Evolutionary conservation across 2,113 vertebrate species (phyloP), one percentile per base, ranked within the genome.

Genomic region (Pteropus alecto): DNA sequence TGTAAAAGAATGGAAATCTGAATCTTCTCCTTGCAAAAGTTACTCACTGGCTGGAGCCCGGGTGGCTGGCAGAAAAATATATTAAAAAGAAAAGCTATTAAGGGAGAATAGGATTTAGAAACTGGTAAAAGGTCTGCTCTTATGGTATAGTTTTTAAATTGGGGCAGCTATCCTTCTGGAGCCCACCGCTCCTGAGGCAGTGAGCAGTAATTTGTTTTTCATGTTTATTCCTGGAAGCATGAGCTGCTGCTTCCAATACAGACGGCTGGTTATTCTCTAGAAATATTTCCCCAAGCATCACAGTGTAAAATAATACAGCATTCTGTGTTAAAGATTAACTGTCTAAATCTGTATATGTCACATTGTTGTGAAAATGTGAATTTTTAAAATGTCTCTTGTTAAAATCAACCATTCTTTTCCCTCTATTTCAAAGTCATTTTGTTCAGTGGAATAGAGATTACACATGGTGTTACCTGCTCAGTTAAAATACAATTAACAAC

Each of bases 361-460:
- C 95, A 87, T 95, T 96, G 95, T 97, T 97, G 81, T 98, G 93
- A 98, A 95, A 97, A 93, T 97, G 97, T 98, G 96, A 95, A 91
- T 92, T 97, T 98, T 95, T 96, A 95, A 98, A 83, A 81, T 90
- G 54, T 87, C 96, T 76, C 90, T 88, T 63, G 92, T 98, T 97
- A 98, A 97, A 97, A 91, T 63, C 56, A 38, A 48, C 67, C 67
- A 18, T 71, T 94, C 71, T 93, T 92, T 84, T 97, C 96, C 92
- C 81, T 97, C 93, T 97, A 41, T 97, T 97, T 98, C 85, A 97
- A 92, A 90, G 58, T 68, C 12, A 96, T 85, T 92, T 84, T 97
- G n/a, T 97, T 97, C 41, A 96, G 89, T 96, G 96, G 94, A 98
- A 92, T 77, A 81, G 63, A 63, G 93, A 95, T 91, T 96, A 73